Conservation (phyloP, 2,888 invertebrate species). For the Nomada fabriciana region DNA sequence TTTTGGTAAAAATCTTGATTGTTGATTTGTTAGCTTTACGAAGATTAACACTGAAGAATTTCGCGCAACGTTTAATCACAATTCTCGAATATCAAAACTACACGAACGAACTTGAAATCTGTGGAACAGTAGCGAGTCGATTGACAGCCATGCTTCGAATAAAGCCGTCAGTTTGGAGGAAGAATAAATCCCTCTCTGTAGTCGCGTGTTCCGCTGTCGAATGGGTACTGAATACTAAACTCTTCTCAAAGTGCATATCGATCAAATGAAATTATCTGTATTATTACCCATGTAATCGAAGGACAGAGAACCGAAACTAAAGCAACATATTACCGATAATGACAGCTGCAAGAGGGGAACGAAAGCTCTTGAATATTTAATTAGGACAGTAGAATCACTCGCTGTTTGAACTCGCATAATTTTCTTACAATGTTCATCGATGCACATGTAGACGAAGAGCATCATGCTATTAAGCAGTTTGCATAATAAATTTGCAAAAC, state of each 20-base stretch:
- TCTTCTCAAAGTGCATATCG: conserved; percentile 16
- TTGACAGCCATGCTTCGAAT: too few relatives aligned
- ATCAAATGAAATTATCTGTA: conserved; percentile 11
- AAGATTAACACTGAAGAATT: too few relatives aligned
- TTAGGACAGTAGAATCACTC: background rate
- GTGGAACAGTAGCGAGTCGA: too few relatives aligned
- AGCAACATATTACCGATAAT: background rate
- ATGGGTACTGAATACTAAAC: conserved; percentile 1
- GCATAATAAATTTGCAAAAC: background rate
- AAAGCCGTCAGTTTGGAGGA: too few relatives aligned
- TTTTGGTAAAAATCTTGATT: too few relatives aligned
- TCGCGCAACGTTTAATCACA: too few relatives aligned
- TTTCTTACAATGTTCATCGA: background rate
- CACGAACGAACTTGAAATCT: too few relatives aligned
- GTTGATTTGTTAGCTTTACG: background rate
- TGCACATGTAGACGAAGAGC: background rate
- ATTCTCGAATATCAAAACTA: too few relatives aligned
- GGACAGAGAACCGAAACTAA: background rate
- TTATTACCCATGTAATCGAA: conserved; percentile 11
- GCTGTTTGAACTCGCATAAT: background rate
- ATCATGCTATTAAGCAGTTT: background rate
- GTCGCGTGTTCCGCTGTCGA: background rate
- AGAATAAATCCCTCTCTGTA: background rate
- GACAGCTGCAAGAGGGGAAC: background rate
- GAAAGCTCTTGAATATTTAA: background rate